Conservation (phyloP, 2,797 vertebrate genomes). For the Coreius guichenoti region DNA sequence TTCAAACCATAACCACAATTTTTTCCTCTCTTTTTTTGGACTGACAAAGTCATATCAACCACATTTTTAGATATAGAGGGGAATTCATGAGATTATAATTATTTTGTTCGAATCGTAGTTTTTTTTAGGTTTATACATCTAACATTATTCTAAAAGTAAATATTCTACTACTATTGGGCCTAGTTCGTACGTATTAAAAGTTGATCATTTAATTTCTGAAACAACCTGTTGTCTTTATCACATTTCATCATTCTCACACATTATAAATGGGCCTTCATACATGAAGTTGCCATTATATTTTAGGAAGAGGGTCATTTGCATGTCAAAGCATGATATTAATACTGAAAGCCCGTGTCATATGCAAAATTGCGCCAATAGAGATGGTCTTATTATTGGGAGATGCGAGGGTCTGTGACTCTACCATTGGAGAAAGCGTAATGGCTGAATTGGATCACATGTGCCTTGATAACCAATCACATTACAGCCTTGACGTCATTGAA, state of each 20-base stretch:
- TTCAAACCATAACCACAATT: constrained; percentile 33
- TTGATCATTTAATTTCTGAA: no score
- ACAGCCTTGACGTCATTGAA: no score
- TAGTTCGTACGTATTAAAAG: no score
- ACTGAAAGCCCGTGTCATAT: not conserved
- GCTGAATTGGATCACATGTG: no score
- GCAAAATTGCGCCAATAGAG: not conserved
- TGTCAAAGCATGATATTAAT: not conserved
- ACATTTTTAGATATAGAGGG: not conserved
- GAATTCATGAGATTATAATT: constrained; percentile 14
- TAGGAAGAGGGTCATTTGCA: not conserved
- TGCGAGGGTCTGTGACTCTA: no score
- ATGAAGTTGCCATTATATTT: not conserved
- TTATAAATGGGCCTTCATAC: not conserved
- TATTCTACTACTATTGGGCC: no score
- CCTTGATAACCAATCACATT: no score
- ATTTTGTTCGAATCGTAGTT: not conserved
- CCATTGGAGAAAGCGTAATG: no score
- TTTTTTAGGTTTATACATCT: not conserved
- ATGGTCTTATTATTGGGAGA: no score
- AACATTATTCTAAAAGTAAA: not conserved
- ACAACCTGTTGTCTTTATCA: no score
- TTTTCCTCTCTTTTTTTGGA: not conserved
- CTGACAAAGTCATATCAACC: constrained; percentile 17
- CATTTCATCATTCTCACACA: no score